phyloP scores from a whole-genome alignment of 1,140 invertebrate genomes.

The Copidosoma floridanum region DNA sequence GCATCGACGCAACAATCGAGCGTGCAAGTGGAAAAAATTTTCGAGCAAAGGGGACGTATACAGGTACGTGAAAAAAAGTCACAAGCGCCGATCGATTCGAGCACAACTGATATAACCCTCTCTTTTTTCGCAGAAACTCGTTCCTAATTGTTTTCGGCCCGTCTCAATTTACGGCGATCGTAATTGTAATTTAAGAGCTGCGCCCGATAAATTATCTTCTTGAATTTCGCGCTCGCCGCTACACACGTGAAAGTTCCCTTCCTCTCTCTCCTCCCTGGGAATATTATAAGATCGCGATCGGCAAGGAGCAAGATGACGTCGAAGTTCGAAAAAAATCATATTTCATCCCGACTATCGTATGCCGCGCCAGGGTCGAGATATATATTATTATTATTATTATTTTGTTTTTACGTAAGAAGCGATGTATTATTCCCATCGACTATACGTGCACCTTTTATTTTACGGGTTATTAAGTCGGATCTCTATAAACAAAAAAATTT shows the following conservation, averaged over 20 bases:
- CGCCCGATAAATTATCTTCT: slow-evolving; percentile 18
- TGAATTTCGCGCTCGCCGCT: slow-evolving; percentile 5
- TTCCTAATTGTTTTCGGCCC: slow-evolving; percentile 15
- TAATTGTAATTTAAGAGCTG: slow-evolving; percentile 18
- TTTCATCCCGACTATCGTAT: not conserved
- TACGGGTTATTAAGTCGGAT: no score
- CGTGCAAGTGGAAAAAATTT: not conserved
- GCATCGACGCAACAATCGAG: not conserved
- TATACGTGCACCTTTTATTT: no score
- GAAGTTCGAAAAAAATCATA: slow-evolving; percentile 1
- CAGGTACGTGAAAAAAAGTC: no score
- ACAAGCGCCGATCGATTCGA: not conserved
- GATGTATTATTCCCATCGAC: no score
- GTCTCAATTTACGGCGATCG: slow-evolving; percentile 12
- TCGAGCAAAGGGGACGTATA: no score
- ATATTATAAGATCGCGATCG: no score
- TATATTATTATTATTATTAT: no score
- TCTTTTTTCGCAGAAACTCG: slow-evolving; percentile 5
- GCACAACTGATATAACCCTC: not conserved
- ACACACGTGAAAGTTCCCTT: not conserved
- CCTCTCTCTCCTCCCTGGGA: no score
- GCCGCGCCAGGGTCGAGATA: no score
- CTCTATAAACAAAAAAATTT: no score
- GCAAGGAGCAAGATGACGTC: no score
- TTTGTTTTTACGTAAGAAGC: no score